phyloP scores from a whole-genome alignment of 37 sponge, comb jelly and placozoan species.

The Aplysina aerophoba region DNA sequence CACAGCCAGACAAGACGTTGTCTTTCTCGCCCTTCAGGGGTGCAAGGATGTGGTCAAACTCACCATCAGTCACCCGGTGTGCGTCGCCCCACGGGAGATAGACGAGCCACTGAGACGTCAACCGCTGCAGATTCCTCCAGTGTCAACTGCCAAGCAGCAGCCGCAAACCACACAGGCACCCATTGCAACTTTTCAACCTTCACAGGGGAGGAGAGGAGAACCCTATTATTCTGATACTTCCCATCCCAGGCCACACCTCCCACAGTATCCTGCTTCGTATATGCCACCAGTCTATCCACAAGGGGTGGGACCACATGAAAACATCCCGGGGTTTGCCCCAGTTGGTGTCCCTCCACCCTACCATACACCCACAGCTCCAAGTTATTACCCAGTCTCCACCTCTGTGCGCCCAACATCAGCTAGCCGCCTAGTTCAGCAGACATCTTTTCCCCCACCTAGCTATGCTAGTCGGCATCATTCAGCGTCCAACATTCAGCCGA shows the following conservation, averaged over 20 bases:
- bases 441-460: constrained; percentile 18
- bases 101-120: background rate
- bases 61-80: constrained; percentile 18
- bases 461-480: background rate
- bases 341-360: background rate
- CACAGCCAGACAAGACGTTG: constrained; percentile 53
- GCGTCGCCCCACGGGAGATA: background rate
- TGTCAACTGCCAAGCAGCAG: background rate
- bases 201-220: background rate
- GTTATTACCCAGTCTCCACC: no score
- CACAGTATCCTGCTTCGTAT: background rate
- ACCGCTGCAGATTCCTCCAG: background rate
- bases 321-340: background rate
- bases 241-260: background rate
- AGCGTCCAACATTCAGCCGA: no score
- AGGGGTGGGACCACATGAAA: background rate
- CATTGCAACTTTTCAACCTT: no score
- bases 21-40: constrained; percentile 30
- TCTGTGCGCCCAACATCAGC: background rate
- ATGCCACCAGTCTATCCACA: background rate
- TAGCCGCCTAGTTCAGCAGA: constrained; percentile 18
- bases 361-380: background rate
- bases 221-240: background rate
- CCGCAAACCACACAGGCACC: background rate
- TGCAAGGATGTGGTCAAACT: constrained; percentile 18